phyloP scores from a whole-genome alignment of 2,113 vertebrate species.

The Typhlomys cinereus region DNA sequence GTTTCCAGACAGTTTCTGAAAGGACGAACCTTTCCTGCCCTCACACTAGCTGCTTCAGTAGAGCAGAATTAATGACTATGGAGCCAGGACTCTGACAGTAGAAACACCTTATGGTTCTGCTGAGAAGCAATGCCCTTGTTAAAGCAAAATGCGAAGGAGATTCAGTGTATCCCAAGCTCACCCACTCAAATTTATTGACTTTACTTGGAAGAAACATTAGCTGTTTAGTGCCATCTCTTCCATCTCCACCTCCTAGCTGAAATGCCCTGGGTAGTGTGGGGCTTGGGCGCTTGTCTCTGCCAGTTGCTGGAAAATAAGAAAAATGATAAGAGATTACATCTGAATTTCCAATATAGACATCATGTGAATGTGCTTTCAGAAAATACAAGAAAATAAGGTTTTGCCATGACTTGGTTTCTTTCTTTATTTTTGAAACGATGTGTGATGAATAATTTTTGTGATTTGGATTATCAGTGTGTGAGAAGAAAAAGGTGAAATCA shows the following conservation, averaged over 20 bases:
- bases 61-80: background rate
- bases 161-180: too few species aligned
- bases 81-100: background rate
- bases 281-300: background rate
- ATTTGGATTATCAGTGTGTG: background rate
- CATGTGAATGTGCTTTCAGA: background rate
- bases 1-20: background rate
- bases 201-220: background rate
- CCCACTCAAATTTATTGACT: background rate
- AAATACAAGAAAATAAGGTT: background rate
- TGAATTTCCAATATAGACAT: background rate
- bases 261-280: background rate
- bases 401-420: background rate
- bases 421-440: constrained; percentile 4
- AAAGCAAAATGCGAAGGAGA: background rate
- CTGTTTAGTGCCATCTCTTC: background rate
- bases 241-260: background rate
- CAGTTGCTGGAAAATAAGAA: background rate
- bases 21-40: background rate
- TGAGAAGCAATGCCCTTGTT: background rate
- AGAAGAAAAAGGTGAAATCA: background rate
- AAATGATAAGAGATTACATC: background rate
- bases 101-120: background rate
- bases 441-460: background rate
- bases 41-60: background rate